phyloP scores from a whole-genome alignment of 1,140 invertebrate genomes.

The Microvelia longipes region DNA sequence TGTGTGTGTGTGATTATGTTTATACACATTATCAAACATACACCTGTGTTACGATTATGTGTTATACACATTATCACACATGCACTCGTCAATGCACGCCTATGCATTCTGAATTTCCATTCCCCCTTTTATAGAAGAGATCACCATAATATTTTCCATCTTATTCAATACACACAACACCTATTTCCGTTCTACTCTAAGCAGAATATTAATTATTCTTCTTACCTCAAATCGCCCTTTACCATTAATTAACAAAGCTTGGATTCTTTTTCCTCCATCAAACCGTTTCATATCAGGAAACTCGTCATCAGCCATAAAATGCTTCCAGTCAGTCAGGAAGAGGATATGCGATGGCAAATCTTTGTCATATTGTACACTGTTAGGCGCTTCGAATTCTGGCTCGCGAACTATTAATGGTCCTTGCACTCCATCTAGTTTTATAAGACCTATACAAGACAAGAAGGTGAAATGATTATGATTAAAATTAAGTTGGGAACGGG shows the following conservation, averaged over 20 bases:
- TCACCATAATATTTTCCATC: too few species aligned
- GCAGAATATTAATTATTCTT: too few species aligned
- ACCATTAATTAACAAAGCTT: slow-evolving; percentile 36
- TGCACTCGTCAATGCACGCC: too few species aligned
- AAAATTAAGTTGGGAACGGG: too few species aligned
- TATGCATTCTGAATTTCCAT: too few species aligned
- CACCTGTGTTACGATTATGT: too few species aligned
- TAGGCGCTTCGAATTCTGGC: slow-evolving; percentile 25
- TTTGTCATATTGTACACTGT: slow-evolving; percentile 31
- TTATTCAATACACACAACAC: too few species aligned
- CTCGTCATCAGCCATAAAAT: slow-evolving; percentile 23
- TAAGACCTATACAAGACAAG: slow-evolving; percentile 28
- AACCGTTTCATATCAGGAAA: slow-evolving; percentile 10
- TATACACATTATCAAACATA: too few species aligned
- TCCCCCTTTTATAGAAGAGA: too few species aligned
- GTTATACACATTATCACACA: too few species aligned
- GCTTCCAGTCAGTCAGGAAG: slow-evolving; percentile 36
- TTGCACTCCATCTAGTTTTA: slow-evolving; percentile 36
- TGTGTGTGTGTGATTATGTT: too few species aligned
- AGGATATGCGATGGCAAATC: slow-evolving; percentile 37
- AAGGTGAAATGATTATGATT: not conserved
- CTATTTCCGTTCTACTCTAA: too few species aligned
- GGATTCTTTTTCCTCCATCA: slow-evolving; percentile 28
- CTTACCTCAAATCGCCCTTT: slow-evolving; percentile 24
- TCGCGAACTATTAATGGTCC: slow-evolving; percentile 35